Conservation (phyloP, 2,888 invertebrate species). For the Cyclophora albipunctata region DNA sequence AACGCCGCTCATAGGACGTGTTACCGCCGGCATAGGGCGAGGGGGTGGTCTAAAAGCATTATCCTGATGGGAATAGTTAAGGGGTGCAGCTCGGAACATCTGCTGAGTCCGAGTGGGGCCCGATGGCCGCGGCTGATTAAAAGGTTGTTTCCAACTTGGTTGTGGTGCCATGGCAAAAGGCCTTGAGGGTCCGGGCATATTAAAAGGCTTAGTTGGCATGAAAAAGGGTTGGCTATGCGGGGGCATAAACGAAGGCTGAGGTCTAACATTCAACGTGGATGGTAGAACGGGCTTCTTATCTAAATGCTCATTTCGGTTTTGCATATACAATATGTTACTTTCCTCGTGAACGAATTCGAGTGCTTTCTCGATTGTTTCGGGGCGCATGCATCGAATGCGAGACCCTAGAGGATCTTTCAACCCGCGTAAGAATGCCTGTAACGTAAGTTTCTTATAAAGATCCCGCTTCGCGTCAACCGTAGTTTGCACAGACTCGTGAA, state of each 20-base stretch:
- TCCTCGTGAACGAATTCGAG: conserved; percentile 22
- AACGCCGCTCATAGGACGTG: conserved; percentile 1
- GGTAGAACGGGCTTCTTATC: not conserved
- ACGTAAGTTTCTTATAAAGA: conserved; percentile 18
- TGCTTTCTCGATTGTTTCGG: conserved; percentile 18
- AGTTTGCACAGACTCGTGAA: conserved; percentile 15
- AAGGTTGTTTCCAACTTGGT: not conserved
- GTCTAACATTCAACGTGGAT: not conserved
- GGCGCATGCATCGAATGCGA: conserved; percentile 24
- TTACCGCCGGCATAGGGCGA: not conserved
- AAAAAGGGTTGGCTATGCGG: not conserved
- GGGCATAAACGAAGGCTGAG: not conserved
- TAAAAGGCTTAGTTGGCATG: not conserved
- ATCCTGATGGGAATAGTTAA: not conserved
- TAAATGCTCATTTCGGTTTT: conserved; percentile 9
- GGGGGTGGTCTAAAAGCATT: not conserved
- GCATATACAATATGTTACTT: conserved; percentile 17
- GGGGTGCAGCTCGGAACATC: not conserved
- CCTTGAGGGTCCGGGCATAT: not conserved
- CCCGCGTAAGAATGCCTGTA: conserved; percentile 20
- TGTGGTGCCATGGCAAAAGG: not conserved
- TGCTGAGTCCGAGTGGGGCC: not conserved
- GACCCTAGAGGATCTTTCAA: conserved; percentile 19
- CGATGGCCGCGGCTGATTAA: not conserved
- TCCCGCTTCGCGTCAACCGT: conserved; percentile 16